Evolutionary conservation across 1,140 invertebrate species (phyloP), one percentile per base, ranked within the genome.

Genomic region (Drosophila trapezifrons): DNA sequence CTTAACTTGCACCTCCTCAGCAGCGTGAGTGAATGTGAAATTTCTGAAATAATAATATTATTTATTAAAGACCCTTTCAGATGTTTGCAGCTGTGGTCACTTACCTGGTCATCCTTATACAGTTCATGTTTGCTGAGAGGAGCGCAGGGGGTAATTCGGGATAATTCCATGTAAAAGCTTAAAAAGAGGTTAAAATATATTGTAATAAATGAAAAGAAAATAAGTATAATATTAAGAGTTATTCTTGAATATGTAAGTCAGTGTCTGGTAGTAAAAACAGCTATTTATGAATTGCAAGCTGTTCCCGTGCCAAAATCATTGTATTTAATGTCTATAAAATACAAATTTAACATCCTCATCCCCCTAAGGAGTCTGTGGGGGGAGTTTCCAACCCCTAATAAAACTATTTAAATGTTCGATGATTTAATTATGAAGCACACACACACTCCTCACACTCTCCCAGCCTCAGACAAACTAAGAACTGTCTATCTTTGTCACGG

Each of bases 51-150:
- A 6, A 6, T 7, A 22, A 20, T 22, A 15, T 22, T 29, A 27
- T 15, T 45, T 0, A 15, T 47, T 38, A 1, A 40, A 47, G n/a
- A 25, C 0, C 6, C 10, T 43, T 75, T 17, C 18, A 91, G 91
- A 91, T 91, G 91, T 80, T 80, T 64, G 90, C 87, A 22, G 89
- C 91, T 22, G 81, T 91, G 46, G 82, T 91, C 10, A 91, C 91
- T 8, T 91, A 91, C 25, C 59, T 91, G 25, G 90, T 91, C 35
- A 91, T 91, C 3, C 72, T 91, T n/a, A 85, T 91, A 38, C 91
- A 91, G 32, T 91, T 91, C 40, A 91, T 91, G 90, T 85, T 91
- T 25, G 78, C 80, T 12, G 90, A 91, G 43, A 83, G 78, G 20
- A 69, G 55, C 4, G 45, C 71, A 0, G 42, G 25, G 13, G 35